These are phyloP conservation scores for Prunella himalayana DNA, from an alignment of 2,113 vertebrate genomes.

Conservation along the genomic window DNA sequence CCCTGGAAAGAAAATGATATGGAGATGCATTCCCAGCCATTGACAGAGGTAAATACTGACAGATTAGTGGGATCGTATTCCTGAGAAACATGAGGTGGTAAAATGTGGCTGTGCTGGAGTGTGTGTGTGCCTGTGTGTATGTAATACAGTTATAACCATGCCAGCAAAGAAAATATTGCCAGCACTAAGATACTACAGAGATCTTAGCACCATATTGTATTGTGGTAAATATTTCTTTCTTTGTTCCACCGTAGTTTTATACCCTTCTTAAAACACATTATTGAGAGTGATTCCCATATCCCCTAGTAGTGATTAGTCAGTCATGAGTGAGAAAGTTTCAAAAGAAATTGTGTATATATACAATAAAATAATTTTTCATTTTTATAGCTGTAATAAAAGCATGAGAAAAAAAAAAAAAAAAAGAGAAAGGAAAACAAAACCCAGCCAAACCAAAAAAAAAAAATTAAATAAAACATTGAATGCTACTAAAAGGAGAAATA, in stretches of 20 bases:
- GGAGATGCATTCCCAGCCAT: background rate
- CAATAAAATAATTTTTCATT: conserved; percentile 31
- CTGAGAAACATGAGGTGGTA: background rate
- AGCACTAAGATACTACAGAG: background rate
- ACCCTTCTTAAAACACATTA: conserved; percentile 33
- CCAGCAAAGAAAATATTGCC: conserved; percentile 6
- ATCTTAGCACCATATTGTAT: background rate
- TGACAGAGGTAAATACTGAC: background rate
- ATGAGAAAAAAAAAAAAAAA: background rate
- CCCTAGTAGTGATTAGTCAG: conserved; percentile 43
- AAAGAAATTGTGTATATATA: conserved; percentile 22
- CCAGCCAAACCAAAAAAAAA: background rate
- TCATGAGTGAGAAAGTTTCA: conserved; percentile 33
- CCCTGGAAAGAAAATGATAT: background rate
- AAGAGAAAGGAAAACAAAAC: background rate
- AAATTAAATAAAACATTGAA: background rate
- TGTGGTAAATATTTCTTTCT: conserved; percentile 27
- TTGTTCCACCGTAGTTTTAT: background rate
- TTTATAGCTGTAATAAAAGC: conserved; percentile 35
- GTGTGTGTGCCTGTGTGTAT: background rate
- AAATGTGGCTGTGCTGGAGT: background rate
- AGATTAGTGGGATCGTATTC: background rate
- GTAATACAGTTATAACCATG: background rate
- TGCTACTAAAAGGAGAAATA: conserved; percentile 35
- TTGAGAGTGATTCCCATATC: conserved; percentile 24